Percentiles rank a stretch among this genome's conserved stretches.
Evolutionary conservation across 1,140 invertebrate species (phyloP).

Genomic region (Octopus sinensis): DNA sequence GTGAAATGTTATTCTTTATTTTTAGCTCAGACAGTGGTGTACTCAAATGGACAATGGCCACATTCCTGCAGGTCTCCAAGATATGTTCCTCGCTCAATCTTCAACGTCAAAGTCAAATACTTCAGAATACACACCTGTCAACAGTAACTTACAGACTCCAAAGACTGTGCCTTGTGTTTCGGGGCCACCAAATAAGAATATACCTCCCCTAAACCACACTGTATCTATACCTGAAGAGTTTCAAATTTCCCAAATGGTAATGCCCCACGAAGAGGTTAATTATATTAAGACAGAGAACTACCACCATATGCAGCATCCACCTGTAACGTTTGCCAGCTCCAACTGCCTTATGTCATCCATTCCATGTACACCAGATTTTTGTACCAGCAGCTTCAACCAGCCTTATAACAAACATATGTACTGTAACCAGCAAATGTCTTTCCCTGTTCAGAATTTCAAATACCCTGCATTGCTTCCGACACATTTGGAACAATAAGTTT

Average conservation of each 20-base stretch:
- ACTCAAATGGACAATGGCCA: constrained; percentile 6
- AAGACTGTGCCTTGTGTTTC: background rate
- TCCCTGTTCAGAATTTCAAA: background rate
- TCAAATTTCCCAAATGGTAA: background rate
- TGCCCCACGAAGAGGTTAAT: background rate
- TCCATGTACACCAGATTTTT: background rate
- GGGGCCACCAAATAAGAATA: background rate
- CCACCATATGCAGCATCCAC: background rate
- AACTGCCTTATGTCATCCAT: background rate
- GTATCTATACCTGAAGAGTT: constrained; percentile 1
- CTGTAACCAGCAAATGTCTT: background rate
- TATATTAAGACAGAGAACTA: background rate
- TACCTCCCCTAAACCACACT: background rate
- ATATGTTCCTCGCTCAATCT: background rate
- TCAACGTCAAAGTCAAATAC: background rate
- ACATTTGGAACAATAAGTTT: background rate
- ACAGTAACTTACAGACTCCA: background rate
- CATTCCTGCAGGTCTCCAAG: background rate
- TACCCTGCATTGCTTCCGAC: background rate
- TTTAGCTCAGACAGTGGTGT: constrained; percentile 9
- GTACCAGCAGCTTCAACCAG: background rate
- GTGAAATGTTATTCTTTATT: constrained; percentile 2
- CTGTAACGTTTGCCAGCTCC: background rate
- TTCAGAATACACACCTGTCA: background rate
- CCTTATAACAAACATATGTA: background rate